A percentile compares a stretch with the other conserved stretches of the same genome.
Evolutionary conservation across 1,140 invertebrate species (phyloP).

Genomic region (Psilanteris sp.): DNA sequence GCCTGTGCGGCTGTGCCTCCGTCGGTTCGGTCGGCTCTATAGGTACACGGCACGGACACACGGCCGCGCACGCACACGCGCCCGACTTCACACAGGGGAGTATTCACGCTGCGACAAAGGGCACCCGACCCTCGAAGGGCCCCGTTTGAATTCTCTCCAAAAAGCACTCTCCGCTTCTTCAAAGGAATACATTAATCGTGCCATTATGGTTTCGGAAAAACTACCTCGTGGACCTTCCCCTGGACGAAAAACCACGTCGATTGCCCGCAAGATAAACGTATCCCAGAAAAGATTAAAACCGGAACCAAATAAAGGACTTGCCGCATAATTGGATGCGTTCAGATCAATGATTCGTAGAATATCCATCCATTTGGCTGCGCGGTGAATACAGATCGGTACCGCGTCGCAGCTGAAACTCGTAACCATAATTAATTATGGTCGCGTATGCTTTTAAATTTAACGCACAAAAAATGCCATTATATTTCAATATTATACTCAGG

Average conservation of each 20-base stretch:
- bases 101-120: constrained; percentile 68
- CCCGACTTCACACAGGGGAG: constrained; percentile 30
- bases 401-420: constrained; percentile 1
- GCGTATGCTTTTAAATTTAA: too few relatives aligned
- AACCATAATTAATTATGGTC: background rate
- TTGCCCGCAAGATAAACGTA: constrained; percentile 24
- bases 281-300: constrained; percentile 7
- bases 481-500: too few relatives aligned
- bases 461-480: too few relatives aligned
- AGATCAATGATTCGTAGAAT: constrained; percentile 21
- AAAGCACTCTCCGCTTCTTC: constrained; percentile 37
- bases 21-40: constrained; percentile 1
- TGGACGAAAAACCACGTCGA: constrained; percentile 44
- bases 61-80: background rate
- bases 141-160: constrained; percentile 48
- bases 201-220: constrained; percentile 36
- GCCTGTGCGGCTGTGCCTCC: constrained; percentile 26
- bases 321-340: constrained; percentile 24
- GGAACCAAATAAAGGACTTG: constrained; percentile 19
- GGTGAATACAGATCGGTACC: background rate
- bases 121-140: constrained; percentile 68
- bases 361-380: constrained; percentile 5
- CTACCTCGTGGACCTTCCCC: constrained; percentile 52
- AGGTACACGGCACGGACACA: constrained; percentile 4
- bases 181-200: constrained; percentile 69